A percentile compares a stretch with the other conserved stretches of the same genome.
These are phyloP conservation scores for Strigops habroptila DNA, from an alignment of 2,113 vertebrate genomes.

Conservation along the genomic window DNA sequence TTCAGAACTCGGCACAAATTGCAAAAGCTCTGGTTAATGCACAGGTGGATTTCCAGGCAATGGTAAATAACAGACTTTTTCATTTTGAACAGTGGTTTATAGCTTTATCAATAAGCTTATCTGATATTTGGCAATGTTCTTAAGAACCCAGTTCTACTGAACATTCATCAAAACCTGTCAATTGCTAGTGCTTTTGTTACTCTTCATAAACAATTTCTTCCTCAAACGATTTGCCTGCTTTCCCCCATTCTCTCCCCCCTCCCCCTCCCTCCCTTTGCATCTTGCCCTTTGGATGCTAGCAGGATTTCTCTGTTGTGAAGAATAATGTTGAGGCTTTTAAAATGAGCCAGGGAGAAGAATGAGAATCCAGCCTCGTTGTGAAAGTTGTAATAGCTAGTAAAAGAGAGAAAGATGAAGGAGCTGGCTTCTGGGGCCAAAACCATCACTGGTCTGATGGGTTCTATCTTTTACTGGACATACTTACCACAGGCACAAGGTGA, in stretches of 20 bases:
- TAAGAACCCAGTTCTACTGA: not conserved
- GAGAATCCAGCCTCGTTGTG: not conserved
- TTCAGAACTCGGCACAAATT: constrained; percentile 98
- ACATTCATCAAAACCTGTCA: not conserved
- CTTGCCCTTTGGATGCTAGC: not conserved
- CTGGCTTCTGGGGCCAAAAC: not conserved
- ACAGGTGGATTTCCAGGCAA: constrained; percentile 94
- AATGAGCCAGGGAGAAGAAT: not conserved
- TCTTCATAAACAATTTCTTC: not conserved
- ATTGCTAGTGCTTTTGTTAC: not conserved
- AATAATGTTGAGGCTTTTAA: not conserved
- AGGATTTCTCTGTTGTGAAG: not conserved
- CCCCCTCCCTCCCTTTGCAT: not conserved
- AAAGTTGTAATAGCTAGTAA: not conserved
- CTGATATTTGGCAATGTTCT: not conserved
- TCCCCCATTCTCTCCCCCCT: not conserved
- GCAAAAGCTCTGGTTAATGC: constrained; percentile 93
- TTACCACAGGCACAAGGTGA: not conserved
- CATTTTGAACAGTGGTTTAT: not conserved
- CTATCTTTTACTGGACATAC: not conserved
- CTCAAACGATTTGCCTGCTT: not conserved
- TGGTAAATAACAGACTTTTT: constrained; percentile 80
- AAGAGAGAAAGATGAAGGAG: not conserved
- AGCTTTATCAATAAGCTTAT: constrained; percentile 2
- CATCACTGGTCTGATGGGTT: not conserved